These are phyloP conservation scores for Thripadectes ignobilis DNA, from an alignment of 2,797 vertebrate species.

Conservation along the genomic window DNA sequence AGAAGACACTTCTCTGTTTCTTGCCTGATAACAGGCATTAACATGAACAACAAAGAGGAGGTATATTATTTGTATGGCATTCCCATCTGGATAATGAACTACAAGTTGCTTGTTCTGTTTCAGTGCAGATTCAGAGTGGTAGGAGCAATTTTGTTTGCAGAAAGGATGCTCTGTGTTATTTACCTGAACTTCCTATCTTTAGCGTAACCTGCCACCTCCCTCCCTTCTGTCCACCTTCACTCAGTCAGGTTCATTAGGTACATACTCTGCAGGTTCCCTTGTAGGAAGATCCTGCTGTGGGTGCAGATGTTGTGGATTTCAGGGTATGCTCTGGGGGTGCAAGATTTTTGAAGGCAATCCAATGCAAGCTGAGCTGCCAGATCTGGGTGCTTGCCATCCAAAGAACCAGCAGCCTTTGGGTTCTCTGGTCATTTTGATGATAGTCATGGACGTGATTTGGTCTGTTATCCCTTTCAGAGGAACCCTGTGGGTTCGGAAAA, in stretches of 20 bases:
- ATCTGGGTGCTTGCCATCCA: neutral
- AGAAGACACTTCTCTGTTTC: neutral
- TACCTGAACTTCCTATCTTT: neutral
- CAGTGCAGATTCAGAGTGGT: neutral
- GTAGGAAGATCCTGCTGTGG: neutral
- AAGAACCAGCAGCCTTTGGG: neutral
- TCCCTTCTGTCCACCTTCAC: neutral
- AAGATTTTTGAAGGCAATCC: neutral
- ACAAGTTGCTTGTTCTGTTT: conserved; percentile 1
- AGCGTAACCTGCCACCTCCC: neutral
- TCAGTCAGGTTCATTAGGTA: neutral
- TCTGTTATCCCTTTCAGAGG: conserved; percentile 78
- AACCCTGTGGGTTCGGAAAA: conserved; percentile 92
- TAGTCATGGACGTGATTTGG: accelerated
- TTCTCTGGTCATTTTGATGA: neutral
- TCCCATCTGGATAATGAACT: conserved; percentile 13
- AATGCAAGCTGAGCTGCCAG: neutral
- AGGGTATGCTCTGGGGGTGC: neutral
- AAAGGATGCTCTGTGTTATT: neutral
- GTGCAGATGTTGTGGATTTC: neutral
- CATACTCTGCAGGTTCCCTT: neutral
- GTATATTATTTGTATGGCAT: neutral
- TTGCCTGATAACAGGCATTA: conserved; percentile 39
- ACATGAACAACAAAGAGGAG: neutral
- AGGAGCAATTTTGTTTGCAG: neutral